Evolutionary conservation across 2,113 vertebrate species (phyloP), one percentile per base, ranked within the genome.

Genomic region (Gila orcuttii): DNA sequence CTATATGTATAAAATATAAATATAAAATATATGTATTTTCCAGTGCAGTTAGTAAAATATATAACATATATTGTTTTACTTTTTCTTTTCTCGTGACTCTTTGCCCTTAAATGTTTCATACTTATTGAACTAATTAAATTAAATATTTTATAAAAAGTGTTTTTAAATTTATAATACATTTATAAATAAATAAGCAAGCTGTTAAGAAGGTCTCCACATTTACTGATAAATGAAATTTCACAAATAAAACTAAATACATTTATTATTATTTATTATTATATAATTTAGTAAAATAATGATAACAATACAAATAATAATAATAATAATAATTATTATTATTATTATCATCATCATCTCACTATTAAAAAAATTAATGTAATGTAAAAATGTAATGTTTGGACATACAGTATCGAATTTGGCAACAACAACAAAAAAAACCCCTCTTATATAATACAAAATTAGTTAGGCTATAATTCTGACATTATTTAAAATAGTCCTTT

Each of bases 401-500:
- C 12, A 75, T 42, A 71, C 6, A 50, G 12, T 74, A 74, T 25
- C 8, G 21, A 6, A n/a, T 36, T 39, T 36, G 11, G 13, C 5
- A 9, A 42, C 33, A 36, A 3, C 28, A 28, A 28, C 28, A 42
- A 42, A 42, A 25, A 50, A 17, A 45, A 1, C 1, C 39, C 10
- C 45, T 68, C 17, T 23, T 68, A 31, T 6, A 82, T 28, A 69
- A 69, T 33, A 36, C 79, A 69, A 69, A 68, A 36, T 21, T 21
- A 69, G 71, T 45, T 23, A 1, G 55, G 55, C 55, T 57, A 3
- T 19, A 3, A 13, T 33, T 47, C 23, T 6, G 52, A 62, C 42
- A 59, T 25, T 50, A 50, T 81, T 66, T 85, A 79, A 86, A 83
- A n/a, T 15, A 52, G 15, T 8, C n/a, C 36, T 86, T 79, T 74